Evolutionary conservation across 2,888 invertebrate genomes (phyloP).

Genomic region (Eurytoma californica): DNA sequence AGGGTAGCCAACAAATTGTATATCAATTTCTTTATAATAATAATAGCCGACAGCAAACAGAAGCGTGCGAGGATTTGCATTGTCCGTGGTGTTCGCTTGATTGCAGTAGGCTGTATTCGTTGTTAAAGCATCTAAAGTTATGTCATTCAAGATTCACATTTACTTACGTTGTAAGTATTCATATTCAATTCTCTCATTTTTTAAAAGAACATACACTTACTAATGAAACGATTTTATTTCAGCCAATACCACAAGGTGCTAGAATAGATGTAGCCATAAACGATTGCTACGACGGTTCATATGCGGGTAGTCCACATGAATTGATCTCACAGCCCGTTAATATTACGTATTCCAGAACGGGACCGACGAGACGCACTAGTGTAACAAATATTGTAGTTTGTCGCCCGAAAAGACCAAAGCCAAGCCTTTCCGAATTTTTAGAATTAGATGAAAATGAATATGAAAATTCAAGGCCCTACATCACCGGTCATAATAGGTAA

Average conservation of each 20-base stretch:
- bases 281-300: constrained; percentile 95
- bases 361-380: constrained; percentile 84
- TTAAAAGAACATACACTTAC: background rate
- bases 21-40: constrained; percentile 98
- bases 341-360: constrained; percentile 82
- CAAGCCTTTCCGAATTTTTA: constrained; percentile 90
- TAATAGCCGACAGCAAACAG: constrained; percentile 95
- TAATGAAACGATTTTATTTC: constrained; percentile 58
- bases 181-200: background rate
- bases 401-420: constrained; percentile 81
- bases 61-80: constrained; percentile 92
- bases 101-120: constrained; percentile 89
- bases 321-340: constrained; percentile 86
- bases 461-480: constrained; percentile 90
- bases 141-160: constrained; percentile 96
- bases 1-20: constrained; percentile 85
- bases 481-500: constrained; percentile 91
- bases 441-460: constrained; percentile 91
- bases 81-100: constrained; percentile 98
- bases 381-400: constrained; percentile 89
- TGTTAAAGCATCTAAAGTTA: constrained; percentile 94
- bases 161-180: constrained; percentile 86
- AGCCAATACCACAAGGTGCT: constrained; percentile 87
- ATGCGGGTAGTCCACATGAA: constrained; percentile 94
- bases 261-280: constrained; percentile 96